These are phyloP conservation scores for Perdita meconis DNA, from an alignment of 2,888 invertebrate species.

Conservation along the genomic window DNA sequence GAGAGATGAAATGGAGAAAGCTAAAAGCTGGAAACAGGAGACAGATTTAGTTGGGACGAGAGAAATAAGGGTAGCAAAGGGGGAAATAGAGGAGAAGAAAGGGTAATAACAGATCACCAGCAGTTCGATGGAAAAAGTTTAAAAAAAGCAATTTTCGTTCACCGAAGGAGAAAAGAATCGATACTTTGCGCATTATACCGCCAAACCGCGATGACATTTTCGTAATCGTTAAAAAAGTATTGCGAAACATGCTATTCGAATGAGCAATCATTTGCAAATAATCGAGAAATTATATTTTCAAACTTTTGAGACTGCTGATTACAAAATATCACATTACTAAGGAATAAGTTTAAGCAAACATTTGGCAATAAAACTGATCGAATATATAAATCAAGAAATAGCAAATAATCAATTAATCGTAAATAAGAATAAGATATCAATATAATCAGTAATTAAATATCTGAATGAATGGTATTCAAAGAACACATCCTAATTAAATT, in stretches of 20 bases:
- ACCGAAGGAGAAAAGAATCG: neutral
- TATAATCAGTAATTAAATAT: neutral
- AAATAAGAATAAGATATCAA: neutral
- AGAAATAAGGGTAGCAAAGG: neutral
- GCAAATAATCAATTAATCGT: too few relatives aligned
- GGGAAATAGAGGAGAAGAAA: neutral
- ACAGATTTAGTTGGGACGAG: neutral
- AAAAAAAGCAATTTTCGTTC: neutral
- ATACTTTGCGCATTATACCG: neutral
- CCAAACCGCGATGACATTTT: neutral
- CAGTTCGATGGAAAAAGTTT: slow-evolving; percentile 17
- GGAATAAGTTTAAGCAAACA: too few relatives aligned
- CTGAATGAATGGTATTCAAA: too few relatives aligned
- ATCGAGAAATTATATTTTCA: neutral
- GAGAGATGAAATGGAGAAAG: neutral
- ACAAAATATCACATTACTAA: too few relatives aligned
- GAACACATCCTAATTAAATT: too few relatives aligned
- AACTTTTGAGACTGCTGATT: too few relatives aligned
- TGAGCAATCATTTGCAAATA: neutral
- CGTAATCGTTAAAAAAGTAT: neutral
- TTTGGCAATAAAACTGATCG: too few relatives aligned
- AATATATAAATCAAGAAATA: too few relatives aligned
- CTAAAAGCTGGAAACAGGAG: neutral
- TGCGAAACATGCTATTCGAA: neutral
- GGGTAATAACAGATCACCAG: neutral